phyloP scores from a whole-genome alignment of 2,888 invertebrate genomes.

The Calephelis perditalis region DNA sequence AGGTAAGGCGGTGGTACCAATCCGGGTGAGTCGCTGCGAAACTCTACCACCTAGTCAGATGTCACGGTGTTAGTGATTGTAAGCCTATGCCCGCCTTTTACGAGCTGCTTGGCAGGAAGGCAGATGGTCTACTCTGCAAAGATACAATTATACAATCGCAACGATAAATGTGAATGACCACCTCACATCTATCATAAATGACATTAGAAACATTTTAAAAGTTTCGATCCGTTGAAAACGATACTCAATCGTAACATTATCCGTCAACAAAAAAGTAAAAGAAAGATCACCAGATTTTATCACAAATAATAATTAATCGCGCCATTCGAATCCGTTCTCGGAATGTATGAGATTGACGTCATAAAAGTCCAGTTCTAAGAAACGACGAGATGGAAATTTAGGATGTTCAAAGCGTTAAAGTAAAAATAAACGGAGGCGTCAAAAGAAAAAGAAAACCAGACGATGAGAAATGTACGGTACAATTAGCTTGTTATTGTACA shows the following conservation, averaged over 20 bases:
- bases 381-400: conserved; percentile 43
- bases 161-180: too few relatives aligned
- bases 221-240: not conserved
- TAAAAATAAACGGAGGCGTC: conserved; percentile 42
- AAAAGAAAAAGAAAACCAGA: conserved; percentile 30
- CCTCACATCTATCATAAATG: too few relatives aligned
- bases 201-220: not conserved
- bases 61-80: too few relatives aligned
- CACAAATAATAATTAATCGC: conserved; percentile 20
- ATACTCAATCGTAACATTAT: not conserved
- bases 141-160: too few relatives aligned
- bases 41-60: too few relatives aligned
- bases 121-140: too few relatives aligned
- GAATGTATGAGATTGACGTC: conserved; percentile 58
- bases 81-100: too few relatives aligned
- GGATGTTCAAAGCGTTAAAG: conserved; percentile 41
- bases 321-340: conserved; percentile 39
- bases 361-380: conserved; percentile 51
- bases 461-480: conserved; percentile 24
- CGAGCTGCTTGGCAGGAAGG: too few relatives aligned
- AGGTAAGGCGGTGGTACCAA: too few relatives aligned
- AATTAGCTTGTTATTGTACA: conserved; percentile 9
- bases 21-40: too few relatives aligned
- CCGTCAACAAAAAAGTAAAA: not conserved
- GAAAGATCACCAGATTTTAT: conserved; percentile 4